Evolutionary conservation across 2,113 vertebrate genomes (phyloP), one percentile per base, ranked within the genome.

Genomic region (Perca flavescens): DNA sequence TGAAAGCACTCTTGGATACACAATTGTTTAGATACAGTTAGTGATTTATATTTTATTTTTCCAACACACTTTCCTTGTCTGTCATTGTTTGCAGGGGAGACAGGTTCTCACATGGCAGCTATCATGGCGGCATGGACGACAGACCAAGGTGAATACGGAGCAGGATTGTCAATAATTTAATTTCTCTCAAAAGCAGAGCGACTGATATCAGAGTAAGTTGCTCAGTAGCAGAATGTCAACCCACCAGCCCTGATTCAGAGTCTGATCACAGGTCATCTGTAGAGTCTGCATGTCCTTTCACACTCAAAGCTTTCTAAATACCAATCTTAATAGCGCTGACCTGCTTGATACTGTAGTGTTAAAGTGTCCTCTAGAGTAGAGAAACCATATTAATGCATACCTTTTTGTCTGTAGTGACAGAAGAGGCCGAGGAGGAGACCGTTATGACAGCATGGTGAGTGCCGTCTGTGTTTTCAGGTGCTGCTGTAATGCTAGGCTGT

Each of bases 391-490:
- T 82, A 82, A 89, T 53, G 28, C 53, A 8, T 36, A 46, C 4
- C 1, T 76, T 69, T 77, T 69, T 90, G 69, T 82, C 58, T 67
- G 71, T 31, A 96, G 97, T 66, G 97, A 99, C 93, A 95, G 97
- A 91, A 95, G 98, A 89, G 96, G 97, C 82, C 93, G 98, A 93
- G 97, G 96, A 0, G 96, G 96, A 91, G 98, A 99, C 53, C 97
- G 97, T 74, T 99, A 98, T 0, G 97, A 99, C 90, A 97, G 97
- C 95, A 97, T 99, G 98, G 98, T 99, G 95, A 82, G 97, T 84
- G 56, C 31, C 61, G 22, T 77, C 49, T n/a, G 69, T 54, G 36
- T 80, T 57, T 15, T 22, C 49, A 17, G 70, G 15, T 61, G 56
- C 62, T 25, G 66, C 25, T 14, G 56, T 66, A 6, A 19, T 21